Percentiles rank a stretch among this genome's conserved stretches.
Evolutionary conservation across 1,140 invertebrate species (phyloP).

Genomic region (Aethina tumida): DNA sequence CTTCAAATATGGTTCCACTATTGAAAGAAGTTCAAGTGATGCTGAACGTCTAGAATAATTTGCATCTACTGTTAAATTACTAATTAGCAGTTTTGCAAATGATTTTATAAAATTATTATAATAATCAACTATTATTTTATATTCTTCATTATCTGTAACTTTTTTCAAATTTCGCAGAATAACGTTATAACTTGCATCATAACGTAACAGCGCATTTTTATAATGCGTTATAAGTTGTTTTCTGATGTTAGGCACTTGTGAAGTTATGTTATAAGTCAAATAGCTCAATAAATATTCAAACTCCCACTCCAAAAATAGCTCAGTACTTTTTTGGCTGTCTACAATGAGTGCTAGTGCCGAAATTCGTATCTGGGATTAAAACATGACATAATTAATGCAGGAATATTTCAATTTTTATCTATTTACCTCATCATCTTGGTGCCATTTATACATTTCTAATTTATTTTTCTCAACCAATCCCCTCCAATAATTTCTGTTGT

Average conservation of each 20-base stretch:
- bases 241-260: slow-evolving; percentile 52
- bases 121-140: too few species aligned
- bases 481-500: slow-evolving; percentile 30
- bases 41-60: too few species aligned
- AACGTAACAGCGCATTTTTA: slow-evolving; percentile 48
- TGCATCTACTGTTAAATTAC: slow-evolving; percentile 5
- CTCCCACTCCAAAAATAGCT: slow-evolving; percentile 50
- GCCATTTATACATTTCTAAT: slow-evolving; percentile 26
- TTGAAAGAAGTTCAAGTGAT: too few species aligned
- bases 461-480: slow-evolving; percentile 36
- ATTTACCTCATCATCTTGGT: slow-evolving; percentile 27
- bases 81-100: not conserved
- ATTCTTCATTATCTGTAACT: slow-evolving; percentile 4
- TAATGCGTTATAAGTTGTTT: slow-evolving; percentile 49
- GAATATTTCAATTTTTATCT: slow-evolving; percentile 3
- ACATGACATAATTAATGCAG: slow-evolving; percentile 12
- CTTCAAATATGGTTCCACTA: too few species aligned
- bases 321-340: slow-evolving; percentile 65
- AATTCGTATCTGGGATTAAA: slow-evolving; percentile 35
- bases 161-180: slow-evolving; percentile 15
- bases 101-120: too few species aligned
- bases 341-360: slow-evolving; percentile 57
- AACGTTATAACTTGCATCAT: slow-evolving; percentile 21
- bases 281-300: slow-evolving; percentile 57
- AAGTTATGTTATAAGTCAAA: slow-evolving; percentile 59